Percentiles rank a stretch among this genome's conserved stretches.
Evolutionary conservation across 2,797 vertebrate species (phyloP).

Genomic region (Mionectes olivaceus): DNA sequence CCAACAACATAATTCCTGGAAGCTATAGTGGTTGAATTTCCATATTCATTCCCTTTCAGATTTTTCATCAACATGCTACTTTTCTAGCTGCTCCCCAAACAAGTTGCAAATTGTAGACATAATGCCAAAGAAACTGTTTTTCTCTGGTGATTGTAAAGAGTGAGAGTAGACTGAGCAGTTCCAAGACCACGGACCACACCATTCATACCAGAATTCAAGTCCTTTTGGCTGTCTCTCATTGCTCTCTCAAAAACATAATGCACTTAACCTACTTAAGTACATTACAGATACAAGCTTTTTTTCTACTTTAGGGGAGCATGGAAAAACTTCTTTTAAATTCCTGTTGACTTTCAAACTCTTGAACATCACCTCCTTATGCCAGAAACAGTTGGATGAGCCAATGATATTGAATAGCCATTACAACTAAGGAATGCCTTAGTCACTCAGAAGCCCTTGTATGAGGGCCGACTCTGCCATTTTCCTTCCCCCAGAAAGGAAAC

Average conservation of each 20-base stretch:
- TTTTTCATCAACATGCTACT: not conserved
- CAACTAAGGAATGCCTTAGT: not conserved
- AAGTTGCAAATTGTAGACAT: not conserved
- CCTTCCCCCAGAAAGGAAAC: not conserved
- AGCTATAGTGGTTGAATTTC: not conserved
- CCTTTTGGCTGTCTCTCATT: not conserved
- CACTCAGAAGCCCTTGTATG: not conserved
- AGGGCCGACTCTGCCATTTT: not conserved
- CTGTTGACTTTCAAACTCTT: not conserved
- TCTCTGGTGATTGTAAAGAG: not conserved
- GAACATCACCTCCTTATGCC: not conserved
- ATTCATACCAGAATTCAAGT: not conserved
- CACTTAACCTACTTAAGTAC: not conserved
- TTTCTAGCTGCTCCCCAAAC: not conserved
- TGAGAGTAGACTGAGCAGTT: not conserved
- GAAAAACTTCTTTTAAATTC: not conserved
- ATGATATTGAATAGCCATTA: not conserved
- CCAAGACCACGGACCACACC: not conserved
- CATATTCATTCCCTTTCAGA: not conserved
- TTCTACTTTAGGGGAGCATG: not conserved
- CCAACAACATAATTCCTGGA: not conserved
- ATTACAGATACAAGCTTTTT: not conserved
- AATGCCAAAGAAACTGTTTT: not conserved
- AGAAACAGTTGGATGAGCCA: not conserved
- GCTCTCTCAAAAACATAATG: not conserved